Conservation (phyloP, 2,888 invertebrate genomes). For the Lottia scabra region DNA sequence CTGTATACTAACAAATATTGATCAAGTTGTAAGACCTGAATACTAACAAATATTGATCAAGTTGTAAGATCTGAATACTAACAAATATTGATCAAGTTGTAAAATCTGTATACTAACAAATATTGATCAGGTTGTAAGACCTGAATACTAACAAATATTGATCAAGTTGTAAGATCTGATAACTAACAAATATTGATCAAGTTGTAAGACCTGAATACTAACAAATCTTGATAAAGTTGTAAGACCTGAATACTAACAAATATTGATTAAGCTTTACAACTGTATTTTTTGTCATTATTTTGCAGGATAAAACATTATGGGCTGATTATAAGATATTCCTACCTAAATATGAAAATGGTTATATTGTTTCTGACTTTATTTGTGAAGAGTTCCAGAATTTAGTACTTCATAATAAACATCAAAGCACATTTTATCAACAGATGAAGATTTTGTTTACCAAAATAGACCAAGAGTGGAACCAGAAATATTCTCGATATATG, state of each 20-base stretch:
- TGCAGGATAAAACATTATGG: constrained; percentile 55
- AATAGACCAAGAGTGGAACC: constrained; percentile 42
- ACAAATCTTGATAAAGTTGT: background rate
- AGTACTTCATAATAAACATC: constrained; percentile 33
- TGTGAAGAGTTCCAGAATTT: constrained; percentile 57
- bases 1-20: too few species aligned
- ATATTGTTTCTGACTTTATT: constrained; percentile 48
- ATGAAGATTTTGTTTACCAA: constrained; percentile 39
- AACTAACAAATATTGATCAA: too few species aligned
- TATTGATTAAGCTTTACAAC: too few species aligned
- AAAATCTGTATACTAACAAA: too few species aligned
- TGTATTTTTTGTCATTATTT: constrained; percentile 10
- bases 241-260: too few species aligned
- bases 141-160: too few species aligned
- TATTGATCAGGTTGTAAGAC: too few species aligned
- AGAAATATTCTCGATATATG: constrained; percentile 30
- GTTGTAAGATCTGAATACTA: too few species aligned
- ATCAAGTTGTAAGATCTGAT: too few species aligned
- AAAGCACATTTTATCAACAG: constrained; percentile 34
- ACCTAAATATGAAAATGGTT: constrained; percentile 39
- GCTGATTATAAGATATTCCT: constrained; percentile 41
- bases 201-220: background rate
- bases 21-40: too few species aligned
- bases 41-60: too few species aligned
- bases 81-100: too few species aligned